These are phyloP conservation scores for Percopsis transmontana DNA, from an alignment of 2,113 vertebrate genomes.

Conservation along the genomic window DNA sequence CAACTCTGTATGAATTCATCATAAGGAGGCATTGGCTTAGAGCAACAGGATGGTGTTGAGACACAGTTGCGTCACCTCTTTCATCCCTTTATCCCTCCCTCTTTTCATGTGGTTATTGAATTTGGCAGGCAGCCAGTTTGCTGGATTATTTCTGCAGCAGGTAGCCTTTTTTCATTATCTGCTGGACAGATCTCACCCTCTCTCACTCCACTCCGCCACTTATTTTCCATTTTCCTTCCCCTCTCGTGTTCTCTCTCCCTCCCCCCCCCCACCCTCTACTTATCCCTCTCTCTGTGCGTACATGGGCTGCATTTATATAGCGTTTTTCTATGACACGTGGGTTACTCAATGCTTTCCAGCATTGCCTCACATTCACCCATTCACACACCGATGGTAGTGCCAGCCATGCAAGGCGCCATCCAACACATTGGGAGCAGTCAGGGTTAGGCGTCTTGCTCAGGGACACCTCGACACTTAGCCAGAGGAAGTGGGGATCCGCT, in stretches of 20 bases:
- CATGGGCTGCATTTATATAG: too few species aligned
- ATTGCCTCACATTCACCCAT: too few species aligned
- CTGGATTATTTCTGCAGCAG: slow-evolving; percentile 70
- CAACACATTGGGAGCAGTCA: too few species aligned
- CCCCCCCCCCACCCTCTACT: neutral
- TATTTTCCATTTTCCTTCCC: slow-evolving; percentile 1
- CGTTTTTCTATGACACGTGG: too few species aligned
- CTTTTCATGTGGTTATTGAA: slow-evolving; percentile 74
- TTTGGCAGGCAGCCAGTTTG: slow-evolving; percentile 67
- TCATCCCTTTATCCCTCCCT: slow-evolving; percentile 67
- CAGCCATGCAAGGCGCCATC: too few species aligned
- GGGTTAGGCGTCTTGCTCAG: too few species aligned
- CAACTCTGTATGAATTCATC: slow-evolving; percentile 63
- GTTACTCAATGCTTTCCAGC: too few species aligned
- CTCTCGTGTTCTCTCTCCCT: neutral
- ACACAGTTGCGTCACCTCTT: slow-evolving; percentile 72
- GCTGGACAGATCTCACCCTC: slow-evolving; percentile 55
- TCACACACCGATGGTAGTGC: too few species aligned
- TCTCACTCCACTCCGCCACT: slow-evolving; percentile 43
- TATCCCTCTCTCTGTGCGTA: slow-evolving; percentile 48
- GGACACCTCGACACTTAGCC: too few species aligned
- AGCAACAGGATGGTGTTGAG: slow-evolving; percentile 71
- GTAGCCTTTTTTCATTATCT: slow-evolving; percentile 72
- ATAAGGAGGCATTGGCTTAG: slow-evolving; percentile 60
- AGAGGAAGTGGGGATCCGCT: too few species aligned